Percentiles rank a stretch among this genome's conserved stretches.
phyloP scores from a whole-genome alignment of 2,797 vertebrate genomes.

The Acanthiza pusilla region DNA sequence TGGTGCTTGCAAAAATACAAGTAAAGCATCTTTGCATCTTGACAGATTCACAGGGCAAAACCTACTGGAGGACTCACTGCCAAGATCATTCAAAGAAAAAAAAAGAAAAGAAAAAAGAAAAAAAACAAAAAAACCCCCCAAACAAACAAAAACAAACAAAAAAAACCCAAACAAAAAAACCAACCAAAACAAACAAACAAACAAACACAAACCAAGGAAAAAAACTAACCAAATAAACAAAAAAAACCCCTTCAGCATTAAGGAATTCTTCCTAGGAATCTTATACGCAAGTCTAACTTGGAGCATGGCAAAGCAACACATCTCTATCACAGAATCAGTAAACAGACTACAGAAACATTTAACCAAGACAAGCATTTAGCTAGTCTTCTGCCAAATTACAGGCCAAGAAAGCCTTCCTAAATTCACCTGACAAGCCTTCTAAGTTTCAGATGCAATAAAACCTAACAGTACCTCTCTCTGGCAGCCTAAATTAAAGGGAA shows the following conservation, averaged over 20 bases:
- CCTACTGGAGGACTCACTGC: background rate
- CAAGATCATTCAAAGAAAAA: background rate
- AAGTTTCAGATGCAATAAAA: background rate
- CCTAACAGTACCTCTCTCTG: background rate
- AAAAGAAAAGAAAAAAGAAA: no score
- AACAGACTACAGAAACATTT: background rate
- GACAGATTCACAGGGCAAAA: background rate
- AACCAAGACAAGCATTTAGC: background rate
- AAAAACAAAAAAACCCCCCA: no score
- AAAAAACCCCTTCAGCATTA: background rate
- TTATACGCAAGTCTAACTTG: background rate
- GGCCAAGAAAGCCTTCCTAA: background rate
- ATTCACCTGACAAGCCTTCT: background rate
- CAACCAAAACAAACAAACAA: no score
- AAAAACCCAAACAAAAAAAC: no score
- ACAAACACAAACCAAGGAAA: no score
- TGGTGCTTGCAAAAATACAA: background rate
- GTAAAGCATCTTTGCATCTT: background rate
- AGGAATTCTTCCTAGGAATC: background rate
- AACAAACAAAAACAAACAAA: no score
- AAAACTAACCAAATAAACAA: no score
- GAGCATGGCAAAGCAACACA: background rate
- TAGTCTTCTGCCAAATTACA: background rate
- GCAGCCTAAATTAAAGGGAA: background rate
- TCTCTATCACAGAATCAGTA: background rate